These are phyloP conservation scores for Tetramorium alpestre DNA, from an alignment of 1,140 invertebrate species.

Conservation along the genomic window DNA sequence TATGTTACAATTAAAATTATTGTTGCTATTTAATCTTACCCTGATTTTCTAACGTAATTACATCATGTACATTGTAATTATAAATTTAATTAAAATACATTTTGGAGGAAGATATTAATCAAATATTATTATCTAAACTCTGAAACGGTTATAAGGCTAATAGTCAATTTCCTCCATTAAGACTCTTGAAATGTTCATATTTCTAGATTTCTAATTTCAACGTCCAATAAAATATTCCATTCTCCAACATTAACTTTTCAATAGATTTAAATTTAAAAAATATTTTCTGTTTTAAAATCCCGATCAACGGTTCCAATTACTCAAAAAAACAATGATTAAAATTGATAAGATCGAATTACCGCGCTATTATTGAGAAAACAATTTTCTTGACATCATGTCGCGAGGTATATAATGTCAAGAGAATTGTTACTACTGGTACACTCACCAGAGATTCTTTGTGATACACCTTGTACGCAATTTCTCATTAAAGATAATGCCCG, in stretches of 20 bases:
- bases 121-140: neutral
- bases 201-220: neutral
- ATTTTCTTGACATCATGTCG: constrained; percentile 29
- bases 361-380: neutral
- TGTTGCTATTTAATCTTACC: neutral
- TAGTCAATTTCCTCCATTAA: neutral
- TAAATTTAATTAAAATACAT: neutral
- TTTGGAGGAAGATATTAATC: neutral
- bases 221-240: neutral
- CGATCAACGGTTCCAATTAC: neutral
- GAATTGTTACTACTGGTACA: constrained; percentile 40
- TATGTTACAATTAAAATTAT: neutral
- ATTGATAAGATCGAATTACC: neutral
- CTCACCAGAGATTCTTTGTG: constrained; percentile 50
- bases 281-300: neutral
- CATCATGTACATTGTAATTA: too few relatives aligned
- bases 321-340: neutral
- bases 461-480: constrained; percentile 64
- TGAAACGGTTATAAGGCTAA: neutral
- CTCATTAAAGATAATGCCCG: constrained; percentile 73
- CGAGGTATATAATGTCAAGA: constrained; percentile 37
- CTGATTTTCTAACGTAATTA: neutral
- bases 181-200: neutral
- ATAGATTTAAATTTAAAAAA: neutral
- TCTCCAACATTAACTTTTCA: neutral